These are phyloP conservation scores for Chrysochloris asiatica DNA, from an alignment of 2,113 vertebrate genomes.

Conservation along the genomic window DNA sequence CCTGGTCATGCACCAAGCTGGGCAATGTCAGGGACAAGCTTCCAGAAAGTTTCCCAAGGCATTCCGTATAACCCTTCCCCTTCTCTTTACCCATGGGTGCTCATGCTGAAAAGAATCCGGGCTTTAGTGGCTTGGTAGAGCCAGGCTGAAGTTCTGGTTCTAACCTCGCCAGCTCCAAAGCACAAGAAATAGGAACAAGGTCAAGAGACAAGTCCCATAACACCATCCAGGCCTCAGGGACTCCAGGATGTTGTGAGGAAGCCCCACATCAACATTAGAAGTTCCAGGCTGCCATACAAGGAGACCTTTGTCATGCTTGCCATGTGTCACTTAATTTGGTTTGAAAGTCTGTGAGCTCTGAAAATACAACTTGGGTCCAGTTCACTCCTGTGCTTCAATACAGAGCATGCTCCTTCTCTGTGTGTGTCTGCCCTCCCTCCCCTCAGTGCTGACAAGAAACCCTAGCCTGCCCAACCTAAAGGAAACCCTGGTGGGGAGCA, in stretches of 20 bases:
- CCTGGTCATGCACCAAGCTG: not conserved
- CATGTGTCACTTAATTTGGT: not conserved
- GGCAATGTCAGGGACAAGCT: not conserved
- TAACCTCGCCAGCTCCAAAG: not conserved
- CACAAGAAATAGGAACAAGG: not conserved
- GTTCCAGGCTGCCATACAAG: not conserved
- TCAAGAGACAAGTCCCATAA: not conserved
- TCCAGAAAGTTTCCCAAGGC: not conserved
- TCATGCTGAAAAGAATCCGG: not conserved
- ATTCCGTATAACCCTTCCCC: not conserved
- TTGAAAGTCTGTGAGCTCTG: not conserved
- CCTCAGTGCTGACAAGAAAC: not conserved
- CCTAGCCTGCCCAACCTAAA: not conserved
- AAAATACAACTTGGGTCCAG: not conserved
- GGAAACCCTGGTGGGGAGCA: not conserved
- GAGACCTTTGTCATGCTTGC: not conserved
- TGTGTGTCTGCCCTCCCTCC: not conserved
- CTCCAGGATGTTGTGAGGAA: not conserved
- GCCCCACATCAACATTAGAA: not conserved
- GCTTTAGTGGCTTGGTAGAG: not conserved
- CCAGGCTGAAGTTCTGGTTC: constrained; percentile 8
- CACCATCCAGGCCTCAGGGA: not conserved
- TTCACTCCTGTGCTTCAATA: not conserved
- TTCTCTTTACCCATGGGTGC: not conserved
- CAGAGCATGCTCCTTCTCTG: not conserved